phyloP scores from a whole-genome alignment of 2,888 invertebrate species.

The Zygaena filipendulae region DNA sequence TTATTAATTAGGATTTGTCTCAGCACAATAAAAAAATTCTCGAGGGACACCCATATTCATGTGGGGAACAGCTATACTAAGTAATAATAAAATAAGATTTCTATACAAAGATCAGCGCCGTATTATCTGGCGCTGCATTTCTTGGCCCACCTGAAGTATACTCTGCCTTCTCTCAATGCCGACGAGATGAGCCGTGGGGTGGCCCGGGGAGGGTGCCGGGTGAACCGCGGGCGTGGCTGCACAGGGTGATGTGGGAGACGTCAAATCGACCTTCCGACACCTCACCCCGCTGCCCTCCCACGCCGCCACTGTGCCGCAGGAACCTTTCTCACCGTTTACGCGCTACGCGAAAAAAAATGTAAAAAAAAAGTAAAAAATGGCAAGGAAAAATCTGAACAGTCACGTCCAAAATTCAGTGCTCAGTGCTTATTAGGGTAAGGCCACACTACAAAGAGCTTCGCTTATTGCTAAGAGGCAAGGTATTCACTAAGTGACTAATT shows the following conservation, averaged over 20 bases:
- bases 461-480: too few relatives aligned
- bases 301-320: constrained; percentile 74
- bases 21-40: too few relatives aligned
- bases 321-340: constrained; percentile 74
- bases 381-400: constrained; percentile 17
- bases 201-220: constrained; percentile 35
- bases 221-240: constrained; percentile 45
- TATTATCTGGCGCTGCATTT: too few relatives aligned
- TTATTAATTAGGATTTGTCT: too few relatives aligned
- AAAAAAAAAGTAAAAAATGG: background rate
- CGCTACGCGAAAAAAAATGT: constrained; percentile 43
- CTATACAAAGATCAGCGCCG: too few relatives aligned
- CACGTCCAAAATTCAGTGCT: constrained; percentile 25
- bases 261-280: constrained; percentile 68
- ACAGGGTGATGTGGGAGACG: constrained; percentile 53
- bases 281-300: constrained; percentile 73
- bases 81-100: too few relatives aligned
- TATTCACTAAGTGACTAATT: too few relatives aligned
- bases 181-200: constrained; percentile 41
- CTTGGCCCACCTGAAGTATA: constrained; percentile 62
- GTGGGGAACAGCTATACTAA: too few relatives aligned
- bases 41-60: too few relatives aligned
- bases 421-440: too few relatives aligned
- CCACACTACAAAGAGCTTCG: too few relatives aligned
- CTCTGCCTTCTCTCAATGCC: constrained; percentile 57